phyloP scores from a whole-genome alignment of 2,113 vertebrate species.

The Halcyon senegalensis region DNA sequence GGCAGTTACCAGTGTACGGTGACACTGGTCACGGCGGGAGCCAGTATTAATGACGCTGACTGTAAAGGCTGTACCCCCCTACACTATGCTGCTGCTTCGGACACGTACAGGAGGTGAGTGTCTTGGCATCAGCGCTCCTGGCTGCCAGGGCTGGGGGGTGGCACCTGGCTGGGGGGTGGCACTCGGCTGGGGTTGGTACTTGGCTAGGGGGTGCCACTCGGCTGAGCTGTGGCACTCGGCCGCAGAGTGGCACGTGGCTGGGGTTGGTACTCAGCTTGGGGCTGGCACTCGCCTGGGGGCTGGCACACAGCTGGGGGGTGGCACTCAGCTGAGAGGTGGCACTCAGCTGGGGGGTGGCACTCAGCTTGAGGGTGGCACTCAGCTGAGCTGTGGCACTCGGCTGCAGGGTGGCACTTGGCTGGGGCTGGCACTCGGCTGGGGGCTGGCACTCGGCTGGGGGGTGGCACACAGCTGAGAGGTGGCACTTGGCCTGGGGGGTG shows the following conservation, averaged over 20 bases:
- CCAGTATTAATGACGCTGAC: constrained; percentile 87
- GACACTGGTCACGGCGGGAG: constrained; percentile 87
- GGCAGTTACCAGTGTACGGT: constrained; percentile 91
- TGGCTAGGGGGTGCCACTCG: no score
- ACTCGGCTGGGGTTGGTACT: no score
- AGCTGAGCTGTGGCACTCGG: no score
- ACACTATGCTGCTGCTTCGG: constrained; percentile 92
- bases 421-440: no score
- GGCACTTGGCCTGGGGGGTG: background rate
- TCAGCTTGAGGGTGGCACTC: no score
- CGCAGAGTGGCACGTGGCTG: background rate
- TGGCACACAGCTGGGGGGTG: background rate
- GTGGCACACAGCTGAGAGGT: no score
- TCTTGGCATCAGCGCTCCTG: rapidly evolving
- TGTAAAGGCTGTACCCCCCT: constrained; percentile 90
- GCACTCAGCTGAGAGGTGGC: no score
- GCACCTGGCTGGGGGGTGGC: background rate
- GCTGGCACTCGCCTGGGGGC: no score
- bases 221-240: no score
- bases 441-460: background rate
- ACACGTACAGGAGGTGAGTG: constrained; percentile 87
- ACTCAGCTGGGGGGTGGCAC: no score
- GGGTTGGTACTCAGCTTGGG: no score
- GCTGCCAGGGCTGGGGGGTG: background rate
- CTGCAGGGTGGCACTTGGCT: background rate